These are phyloP conservation scores for Saxidomus purpurata DNA, from an alignment of 1,140 invertebrate species.

Conservation along the genomic window DNA sequence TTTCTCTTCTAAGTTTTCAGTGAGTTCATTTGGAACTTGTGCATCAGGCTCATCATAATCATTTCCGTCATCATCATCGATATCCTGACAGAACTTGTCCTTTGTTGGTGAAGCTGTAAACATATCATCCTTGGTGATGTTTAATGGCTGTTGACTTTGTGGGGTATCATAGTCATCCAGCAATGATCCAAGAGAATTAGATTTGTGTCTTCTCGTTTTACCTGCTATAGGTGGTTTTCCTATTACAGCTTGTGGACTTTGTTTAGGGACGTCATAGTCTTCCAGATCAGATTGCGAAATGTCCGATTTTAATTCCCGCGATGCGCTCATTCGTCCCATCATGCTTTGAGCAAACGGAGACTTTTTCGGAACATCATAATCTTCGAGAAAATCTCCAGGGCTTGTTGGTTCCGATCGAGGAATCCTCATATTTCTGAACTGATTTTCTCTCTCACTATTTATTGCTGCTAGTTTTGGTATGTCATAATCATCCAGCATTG, in stretches of 20 bases:
- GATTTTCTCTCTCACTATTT: slow-evolving; percentile 47
- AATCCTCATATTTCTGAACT: slow-evolving; percentile 29
- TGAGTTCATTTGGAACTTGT: not conserved
- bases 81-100: slow-evolving; percentile 16
- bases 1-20: slow-evolving; percentile 5
- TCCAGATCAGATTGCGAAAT: slow-evolving; percentile 41
- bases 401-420: slow-evolving; percentile 52
- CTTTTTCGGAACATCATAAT: slow-evolving; percentile 66
- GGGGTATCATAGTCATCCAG: slow-evolving; percentile 65
- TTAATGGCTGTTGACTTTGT: not conserved
- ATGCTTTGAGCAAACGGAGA: slow-evolving; percentile 40
- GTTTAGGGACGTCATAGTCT: slow-evolving; percentile 66
- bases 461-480: slow-evolving; percentile 63
- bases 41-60: slow-evolving; percentile 65
- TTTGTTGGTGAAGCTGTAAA: slow-evolving; percentile 6
- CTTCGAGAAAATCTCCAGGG: slow-evolving; percentile 61
- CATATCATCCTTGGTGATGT: slow-evolving; percentile 56
- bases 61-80: slow-evolving; percentile 50
- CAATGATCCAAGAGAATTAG: slow-evolving; percentile 58
- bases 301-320: not conserved
- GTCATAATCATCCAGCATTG: slow-evolving; percentile 72
- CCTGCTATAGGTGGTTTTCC: slow-evolving; percentile 40
- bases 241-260: slow-evolving; percentile 35
- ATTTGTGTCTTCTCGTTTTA: slow-evolving; percentile 62
- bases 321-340: not conserved